Evolutionary conservation across 2,113 vertebrate species (phyloP).

Genomic region (mouse (Mus musculus)): GRCm39 chr9:46914501-46915000

Average conservation of each 20-base stretch:
- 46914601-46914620: not conserved
- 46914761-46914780: conserved; percentile 54
- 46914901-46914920: conserved; percentile 72
- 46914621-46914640: conserved; percentile 38
- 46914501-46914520: not conserved
- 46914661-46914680: conserved; percentile 48
- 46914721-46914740: not conserved
- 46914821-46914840: conserved; percentile 42
- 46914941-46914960: conserved; percentile 51
- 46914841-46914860: conserved; percentile 37
- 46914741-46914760: conserved; percentile 38
- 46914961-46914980: conserved; percentile 3
- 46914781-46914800: conserved; percentile 46
- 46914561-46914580: not conserved
- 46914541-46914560: not conserved
- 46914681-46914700: conserved; percentile 63
- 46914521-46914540: not conserved
- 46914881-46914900: conserved; percentile 58
- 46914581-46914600: not conserved
- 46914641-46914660: not conserved
- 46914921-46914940: conserved; percentile 28
- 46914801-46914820: conserved; percentile 14
- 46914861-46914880: conserved; percentile 11
- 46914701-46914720: conserved; percentile 24
- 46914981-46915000: conserved; percentile 58